phyloP scores from a whole-genome alignment of 1,140 invertebrate species.

The Heliconius hewitsoni region DNA sequence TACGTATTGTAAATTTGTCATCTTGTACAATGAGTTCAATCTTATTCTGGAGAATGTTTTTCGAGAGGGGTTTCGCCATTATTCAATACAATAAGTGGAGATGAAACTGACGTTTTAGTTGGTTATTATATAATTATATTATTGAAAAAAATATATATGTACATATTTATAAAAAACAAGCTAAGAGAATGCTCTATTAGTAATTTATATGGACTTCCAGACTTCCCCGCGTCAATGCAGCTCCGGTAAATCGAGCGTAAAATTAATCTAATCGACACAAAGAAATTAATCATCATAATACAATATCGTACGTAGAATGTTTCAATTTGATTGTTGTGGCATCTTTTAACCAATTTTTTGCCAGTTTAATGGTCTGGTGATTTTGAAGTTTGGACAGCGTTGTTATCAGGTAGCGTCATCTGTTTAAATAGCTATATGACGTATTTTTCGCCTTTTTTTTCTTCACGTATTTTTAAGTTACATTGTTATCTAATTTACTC shows the following conservation, averaged over 20 bases:
- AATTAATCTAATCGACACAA: constrained; percentile 14
- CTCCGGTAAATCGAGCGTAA: background rate
- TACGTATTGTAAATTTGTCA: no score
- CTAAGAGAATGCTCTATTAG: background rate
- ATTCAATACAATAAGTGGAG: no score
- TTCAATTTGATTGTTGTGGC: constrained; percentile 1
- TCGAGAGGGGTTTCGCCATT: no score
- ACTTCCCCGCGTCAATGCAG: background rate
- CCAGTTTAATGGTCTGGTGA: constrained; percentile 16
- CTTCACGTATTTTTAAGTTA: background rate
- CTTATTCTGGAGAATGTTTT: no score
- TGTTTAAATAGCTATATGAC: background rate
- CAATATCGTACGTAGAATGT: constrained; percentile 2
- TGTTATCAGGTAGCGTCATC: background rate
- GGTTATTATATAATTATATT: no score
- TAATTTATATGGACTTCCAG: background rate
- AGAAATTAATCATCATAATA: constrained; percentile 14
- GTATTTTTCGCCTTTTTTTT: background rate
- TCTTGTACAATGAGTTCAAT: no score
- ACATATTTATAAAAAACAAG: background rate
- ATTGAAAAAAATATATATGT: background rate
- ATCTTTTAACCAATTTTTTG: constrained; percentile 14
- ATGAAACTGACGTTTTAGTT: no score
- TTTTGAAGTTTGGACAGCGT: background rate
- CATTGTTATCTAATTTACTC: no score